These are phyloP conservation scores for Glaucidium brasilianum DNA, from an alignment of 2,113 vertebrate genomes.

Conservation along the genomic window DNA sequence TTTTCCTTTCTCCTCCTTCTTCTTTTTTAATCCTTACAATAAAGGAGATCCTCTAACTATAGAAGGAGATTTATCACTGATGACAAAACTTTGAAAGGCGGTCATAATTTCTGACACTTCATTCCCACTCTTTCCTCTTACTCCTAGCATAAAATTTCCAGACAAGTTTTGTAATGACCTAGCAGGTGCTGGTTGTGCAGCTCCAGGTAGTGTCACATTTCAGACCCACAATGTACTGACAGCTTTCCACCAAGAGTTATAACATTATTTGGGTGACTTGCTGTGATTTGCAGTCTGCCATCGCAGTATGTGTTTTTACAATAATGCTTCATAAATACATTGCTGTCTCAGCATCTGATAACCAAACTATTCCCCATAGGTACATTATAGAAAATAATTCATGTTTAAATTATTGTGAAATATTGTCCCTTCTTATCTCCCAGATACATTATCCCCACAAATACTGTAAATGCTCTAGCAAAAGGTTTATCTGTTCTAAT, in stretches of 20 bases:
- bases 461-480: conserved; percentile 25
- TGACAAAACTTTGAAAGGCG: conserved; percentile 46
- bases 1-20: neutral
- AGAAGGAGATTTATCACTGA: conserved; percentile 50
- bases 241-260: conserved; percentile 2
- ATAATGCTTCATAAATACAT: conserved; percentile 20
- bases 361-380: neutral
- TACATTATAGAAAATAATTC: conserved; percentile 21
- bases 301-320: conserved; percentile 2
- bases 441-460: conserved; percentile 29
- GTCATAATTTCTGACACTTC: conserved; percentile 52
- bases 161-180: conserved; percentile 52
- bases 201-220: neutral
- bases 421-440: conserved; percentile 37
- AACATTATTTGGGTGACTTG: neutral
- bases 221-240: neutral
- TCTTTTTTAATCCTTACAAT: conserved; percentile 25
- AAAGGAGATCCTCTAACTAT: conserved; percentile 31
- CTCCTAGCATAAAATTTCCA: conserved; percentile 46
- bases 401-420: conserved; percentile 47
- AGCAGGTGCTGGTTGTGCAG: neutral
- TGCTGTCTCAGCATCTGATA: conserved; percentile 41
- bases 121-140: neutral
- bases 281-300: conserved; percentile 7
- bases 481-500: conserved; percentile 55